Conservation (phyloP, 2,888 invertebrate genomes). For the Alviniconcha strummeri region DNA sequence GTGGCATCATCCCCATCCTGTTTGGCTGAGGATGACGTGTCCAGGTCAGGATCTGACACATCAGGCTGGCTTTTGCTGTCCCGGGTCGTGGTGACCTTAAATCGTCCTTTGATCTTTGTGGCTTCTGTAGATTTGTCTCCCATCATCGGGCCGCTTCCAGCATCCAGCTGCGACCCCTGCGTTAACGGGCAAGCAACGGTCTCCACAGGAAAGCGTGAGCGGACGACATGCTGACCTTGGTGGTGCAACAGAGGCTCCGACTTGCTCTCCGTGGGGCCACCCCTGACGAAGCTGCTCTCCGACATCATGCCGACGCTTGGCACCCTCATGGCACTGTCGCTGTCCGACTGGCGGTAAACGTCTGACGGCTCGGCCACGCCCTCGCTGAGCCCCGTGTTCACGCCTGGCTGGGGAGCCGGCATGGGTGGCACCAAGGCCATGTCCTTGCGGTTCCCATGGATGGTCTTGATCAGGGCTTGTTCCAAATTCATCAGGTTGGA, state of each 20-base stretch:
- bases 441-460: conserved; percentile 51
- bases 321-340: neutral
- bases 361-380: neutral
- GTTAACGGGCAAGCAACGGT: conserved; percentile 43
- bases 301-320: neutral
- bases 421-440: conserved; percentile 16
- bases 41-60: conserved; percentile 7
- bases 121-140: neutral
- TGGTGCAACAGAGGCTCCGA: conserved; percentile 36
- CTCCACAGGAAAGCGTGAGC: conserved; percentile 59
- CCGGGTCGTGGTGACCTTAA: conserved; percentile 31
- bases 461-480: conserved; percentile 67
- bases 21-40: neutral
- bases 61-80: conserved; percentile 38
- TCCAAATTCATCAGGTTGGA: conserved; percentile 59
- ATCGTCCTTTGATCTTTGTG: conserved; percentile 31
- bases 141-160: conserved; percentile 22
- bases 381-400: neutral
- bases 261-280: conserved; percentile 35
- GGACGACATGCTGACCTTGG: conserved; percentile 34
- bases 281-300: neutral
- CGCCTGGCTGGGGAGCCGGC: neutral
- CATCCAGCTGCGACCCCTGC: conserved; percentile 1
- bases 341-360: neutral
- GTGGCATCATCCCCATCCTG: conserved; percentile 16